These are phyloP conservation scores for Ectobius pallidus DNA, from an alignment of 2,888 invertebrate species.

Conservation along the genomic window DNA sequence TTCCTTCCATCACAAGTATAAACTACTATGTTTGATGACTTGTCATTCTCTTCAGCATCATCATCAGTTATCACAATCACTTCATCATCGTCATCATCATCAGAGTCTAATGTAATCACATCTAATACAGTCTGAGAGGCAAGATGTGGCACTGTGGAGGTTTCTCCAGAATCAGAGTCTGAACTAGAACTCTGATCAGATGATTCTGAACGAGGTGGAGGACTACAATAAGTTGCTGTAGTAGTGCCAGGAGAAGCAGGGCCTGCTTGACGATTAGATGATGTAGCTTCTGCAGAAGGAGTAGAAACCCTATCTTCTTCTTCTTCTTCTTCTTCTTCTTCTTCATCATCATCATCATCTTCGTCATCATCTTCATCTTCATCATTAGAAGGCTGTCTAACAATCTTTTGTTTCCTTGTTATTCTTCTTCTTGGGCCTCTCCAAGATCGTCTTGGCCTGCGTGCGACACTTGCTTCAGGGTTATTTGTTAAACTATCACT, in stretches of 20 bases:
- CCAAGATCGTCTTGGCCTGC: too few species aligned
- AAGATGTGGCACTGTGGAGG: neutral
- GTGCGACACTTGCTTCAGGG: too few species aligned
- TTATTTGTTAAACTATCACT: too few species aligned
- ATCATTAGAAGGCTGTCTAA: too few species aligned
- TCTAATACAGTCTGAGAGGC: neutral
- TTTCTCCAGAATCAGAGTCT: neutral
- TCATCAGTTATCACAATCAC: slow-evolving; percentile 12
- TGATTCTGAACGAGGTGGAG: too few species aligned
- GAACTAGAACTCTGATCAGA: neutral
- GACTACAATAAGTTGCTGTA: too few species aligned
- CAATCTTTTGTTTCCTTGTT: too few species aligned
- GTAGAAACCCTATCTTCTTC: neutral
- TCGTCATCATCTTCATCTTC: too few species aligned
- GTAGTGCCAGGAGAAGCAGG: neutral
- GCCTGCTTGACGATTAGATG: too few species aligned
- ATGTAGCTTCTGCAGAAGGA: neutral
- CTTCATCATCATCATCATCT: too few species aligned
- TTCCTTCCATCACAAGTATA: neutral
- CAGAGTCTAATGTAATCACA: neutral
- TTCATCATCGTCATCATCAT: neutral
- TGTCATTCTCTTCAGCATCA: neutral
- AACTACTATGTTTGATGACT: neutral
- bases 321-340: neutral
- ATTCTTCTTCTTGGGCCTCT: too few species aligned